Evolutionary conservation across 2,113 vertebrate genomes (phyloP).

Genomic region (Synchiropus splendidus): DNA sequence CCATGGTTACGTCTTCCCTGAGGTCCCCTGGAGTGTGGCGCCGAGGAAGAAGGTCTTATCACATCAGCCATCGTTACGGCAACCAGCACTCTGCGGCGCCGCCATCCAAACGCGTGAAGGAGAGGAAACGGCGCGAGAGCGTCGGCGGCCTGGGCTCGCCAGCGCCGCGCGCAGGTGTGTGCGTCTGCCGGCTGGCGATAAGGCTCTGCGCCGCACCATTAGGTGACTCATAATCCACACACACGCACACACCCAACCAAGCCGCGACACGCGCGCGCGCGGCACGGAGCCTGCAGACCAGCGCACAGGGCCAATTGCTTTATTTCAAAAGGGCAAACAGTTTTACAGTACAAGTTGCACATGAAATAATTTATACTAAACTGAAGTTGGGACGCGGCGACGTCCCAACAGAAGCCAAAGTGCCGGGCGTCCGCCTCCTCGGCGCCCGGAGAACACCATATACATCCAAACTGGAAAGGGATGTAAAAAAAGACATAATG

Average conservation of each 20-base stretch:
- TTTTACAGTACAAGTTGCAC: conserved; percentile 66
- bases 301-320: conserved; percentile 54
- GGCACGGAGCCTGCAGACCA: conserved; percentile 34
- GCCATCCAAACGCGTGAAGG: no score
- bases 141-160: conserved; percentile 39
- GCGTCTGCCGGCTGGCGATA: conserved; percentile 61
- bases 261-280: background rate
- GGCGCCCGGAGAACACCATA: conserved; percentile 43
- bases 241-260: conserved; percentile 18
- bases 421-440: conserved; percentile 57
- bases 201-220: conserved; percentile 60
- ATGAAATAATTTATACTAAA: conserved; percentile 63
- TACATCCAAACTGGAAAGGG: conserved; percentile 64
- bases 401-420: conserved; percentile 54
- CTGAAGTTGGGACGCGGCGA: conserved; percentile 58
- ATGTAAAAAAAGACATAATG: conserved; percentile 65
- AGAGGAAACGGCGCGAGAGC: no score
- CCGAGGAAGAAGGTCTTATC: conserved; percentile 69
- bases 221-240: conserved; percentile 65
- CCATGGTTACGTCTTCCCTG: conserved; percentile 68
- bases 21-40: conserved; percentile 68
- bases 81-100: conserved; percentile 53
- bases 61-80: conserved; percentile 70
- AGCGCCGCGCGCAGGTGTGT: conserved; percentile 46
- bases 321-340: conserved; percentile 67